Evolutionary conservation across 2,797 vertebrate species (phyloP), one percentile per base, ranked within the genome.

Genomic region (Aselliscus stoliczkanus): DNA sequence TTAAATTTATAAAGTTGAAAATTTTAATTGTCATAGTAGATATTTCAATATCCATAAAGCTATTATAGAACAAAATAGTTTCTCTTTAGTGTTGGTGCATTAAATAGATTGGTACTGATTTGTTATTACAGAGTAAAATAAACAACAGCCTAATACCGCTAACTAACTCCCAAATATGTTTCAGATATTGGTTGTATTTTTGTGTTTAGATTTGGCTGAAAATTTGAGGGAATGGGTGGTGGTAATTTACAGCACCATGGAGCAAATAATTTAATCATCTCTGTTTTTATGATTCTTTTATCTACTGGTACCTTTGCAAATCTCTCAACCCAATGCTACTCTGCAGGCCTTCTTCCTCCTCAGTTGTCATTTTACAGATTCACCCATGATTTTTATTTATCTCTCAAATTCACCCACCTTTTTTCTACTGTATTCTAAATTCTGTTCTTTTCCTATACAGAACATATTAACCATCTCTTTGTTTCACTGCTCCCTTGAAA

Each of bases 21-120:
- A n/a, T 12, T 29, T 73, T 73, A 84, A 90, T 93, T 84, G 17
- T 90, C 65, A 77, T 60, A 27, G 79, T 58, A 85, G 44, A 80
- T 86, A 75, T 85, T 64, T 97, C 67, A 95, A 56, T 82, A 79
- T 83, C 50, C 25, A 86, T 95, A 42, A 54, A 64, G 20, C 11
- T 54, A 84, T 75, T 58, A 92, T 5, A 69, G 2, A 54, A n/a
- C 9, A 88, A 95, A 90, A 37, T 15, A 34, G 3, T 47, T 92
- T 92, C n/a, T 81, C 25, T 93, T 84, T 27, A 62, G 5, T 84
- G 7, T 67, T 31, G 7, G 25, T 79, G 15, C 7, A 94, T 27
- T 37, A 69, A 79, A 69, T 85, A 42, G 39, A 50, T 77, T 86
- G 52, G 10, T 56, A 94, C 50, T 52, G n/a, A 94, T 73, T 65